Evolutionary conservation across 2,797 vertebrate genomes (phyloP).

Genomic region (Acrossocheilus wenchowensis): DNA sequence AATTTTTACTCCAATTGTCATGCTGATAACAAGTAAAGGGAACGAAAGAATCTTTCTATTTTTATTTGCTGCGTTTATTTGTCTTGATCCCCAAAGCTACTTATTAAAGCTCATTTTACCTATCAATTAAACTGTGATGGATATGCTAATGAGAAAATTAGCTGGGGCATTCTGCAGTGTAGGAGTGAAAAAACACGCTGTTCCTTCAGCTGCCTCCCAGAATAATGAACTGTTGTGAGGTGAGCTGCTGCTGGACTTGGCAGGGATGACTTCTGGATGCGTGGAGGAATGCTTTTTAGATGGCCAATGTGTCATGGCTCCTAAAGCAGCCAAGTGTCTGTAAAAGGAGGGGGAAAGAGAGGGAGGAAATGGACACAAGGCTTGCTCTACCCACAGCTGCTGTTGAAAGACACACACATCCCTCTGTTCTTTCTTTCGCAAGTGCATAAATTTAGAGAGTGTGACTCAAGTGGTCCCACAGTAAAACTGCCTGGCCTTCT

Average conservation of each 20-base stretch:
- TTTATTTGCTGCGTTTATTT: background rate
- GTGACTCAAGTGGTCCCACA: constrained; percentile 67
- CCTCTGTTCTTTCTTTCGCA: constrained; percentile 70
- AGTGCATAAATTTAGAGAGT: constrained; percentile 52
- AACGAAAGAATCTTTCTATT: background rate
- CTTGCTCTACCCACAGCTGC: constrained; percentile 78
- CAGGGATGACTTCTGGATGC: constrained; percentile 61
- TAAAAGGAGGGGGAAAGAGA: constrained; percentile 47
- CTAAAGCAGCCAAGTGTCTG: constrained; percentile 56
- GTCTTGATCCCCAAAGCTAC: background rate
- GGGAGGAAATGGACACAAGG: constrained; percentile 46
- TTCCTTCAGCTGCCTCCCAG: constrained; percentile 61
- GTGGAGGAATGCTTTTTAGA: constrained; percentile 61
- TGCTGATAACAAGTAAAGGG: background rate
- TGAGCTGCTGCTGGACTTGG: constrained; percentile 61
- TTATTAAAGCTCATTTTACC: constrained; percentile 15
- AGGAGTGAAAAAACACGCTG: constrained; percentile 53
- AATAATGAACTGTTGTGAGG: constrained; percentile 66
- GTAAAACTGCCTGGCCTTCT: constrained; percentile 57
- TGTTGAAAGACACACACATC: constrained; percentile 69
- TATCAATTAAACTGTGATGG: constrained; percentile 38
- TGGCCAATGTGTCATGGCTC: constrained; percentile 58
- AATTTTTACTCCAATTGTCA: background rate
- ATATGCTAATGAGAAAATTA: constrained; percentile 46
- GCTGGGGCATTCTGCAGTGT: constrained; percentile 43